phyloP scores from a whole-genome alignment of 2,888 invertebrate species.

The Plebejus melissa region DNA sequence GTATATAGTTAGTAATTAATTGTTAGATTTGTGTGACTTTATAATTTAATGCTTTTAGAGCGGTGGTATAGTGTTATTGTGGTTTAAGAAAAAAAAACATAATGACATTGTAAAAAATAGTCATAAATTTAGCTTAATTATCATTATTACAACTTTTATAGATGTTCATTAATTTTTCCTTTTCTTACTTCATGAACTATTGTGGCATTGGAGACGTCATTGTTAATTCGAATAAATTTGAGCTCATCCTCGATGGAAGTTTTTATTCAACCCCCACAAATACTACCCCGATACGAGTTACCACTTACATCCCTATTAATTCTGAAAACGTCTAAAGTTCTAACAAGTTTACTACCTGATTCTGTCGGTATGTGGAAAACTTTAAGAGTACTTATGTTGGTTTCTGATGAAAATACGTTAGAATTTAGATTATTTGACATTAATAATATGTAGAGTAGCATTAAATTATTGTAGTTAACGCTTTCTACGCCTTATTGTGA shows the following conservation, averaged over 20 bases:
- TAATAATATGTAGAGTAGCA: background rate
- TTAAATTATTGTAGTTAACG: background rate
- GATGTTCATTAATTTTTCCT: constrained; percentile 74
- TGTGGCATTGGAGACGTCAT: constrained; percentile 78
- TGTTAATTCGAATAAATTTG: constrained; percentile 79
- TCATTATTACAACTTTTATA: constrained; percentile 79
- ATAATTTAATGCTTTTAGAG: constrained; percentile 78
- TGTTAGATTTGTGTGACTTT: constrained; percentile 79
- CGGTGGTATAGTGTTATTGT: constrained; percentile 77
- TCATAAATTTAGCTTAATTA: constrained; percentile 78
- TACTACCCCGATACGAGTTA: background rate
- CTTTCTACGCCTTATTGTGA: constrained; percentile 41
- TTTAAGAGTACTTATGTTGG: background rate
- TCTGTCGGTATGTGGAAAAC: constrained; percentile 40
- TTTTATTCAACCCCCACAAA: constrained; percentile 55
- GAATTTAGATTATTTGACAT: background rate
- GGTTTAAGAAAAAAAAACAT: constrained; percentile 73
- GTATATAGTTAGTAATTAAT: constrained; percentile 77
- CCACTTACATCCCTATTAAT: constrained; percentile 18
- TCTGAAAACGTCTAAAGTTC: constrained; percentile 27
- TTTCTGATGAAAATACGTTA: background rate
- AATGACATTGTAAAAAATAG: constrained; percentile 79
- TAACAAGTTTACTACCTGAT: constrained; percentile 25
- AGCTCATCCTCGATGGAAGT: constrained; percentile 74
- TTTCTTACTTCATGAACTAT: constrained; percentile 78